These are phyloP conservation scores for Cataglyphis altisquamis DNA, from an alignment of 2,888 invertebrate species.

Conservation along the genomic window DNA sequence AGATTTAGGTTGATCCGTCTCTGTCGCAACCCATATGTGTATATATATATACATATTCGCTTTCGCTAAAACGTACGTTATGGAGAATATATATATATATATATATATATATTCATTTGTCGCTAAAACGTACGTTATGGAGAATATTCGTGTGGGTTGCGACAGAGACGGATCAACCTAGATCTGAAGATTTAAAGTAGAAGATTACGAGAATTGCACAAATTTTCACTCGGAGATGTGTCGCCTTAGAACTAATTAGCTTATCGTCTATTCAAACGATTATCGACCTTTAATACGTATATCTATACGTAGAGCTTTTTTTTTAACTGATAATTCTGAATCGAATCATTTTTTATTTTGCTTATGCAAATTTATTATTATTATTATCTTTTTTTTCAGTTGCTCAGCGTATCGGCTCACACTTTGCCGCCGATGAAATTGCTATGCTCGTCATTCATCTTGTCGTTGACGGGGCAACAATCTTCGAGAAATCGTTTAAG, in stretches of 20 bases:
- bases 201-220: constrained; percentile 80
- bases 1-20: constrained; percentile 81
- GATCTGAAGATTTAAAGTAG: constrained; percentile 80
- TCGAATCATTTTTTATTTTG: background rate
- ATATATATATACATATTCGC: background rate
- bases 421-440: constrained; percentile 85
- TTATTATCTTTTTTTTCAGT: constrained; percentile 71
- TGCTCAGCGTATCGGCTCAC: constrained; percentile 84
- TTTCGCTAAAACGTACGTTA: constrained; percentile 55
- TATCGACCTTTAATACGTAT: background rate
- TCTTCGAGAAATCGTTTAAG: constrained; percentile 64
- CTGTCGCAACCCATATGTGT: constrained; percentile 68
- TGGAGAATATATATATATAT: constrained; percentile 64
- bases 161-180: constrained; percentile 79
- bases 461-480: constrained; percentile 78
- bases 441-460: constrained; percentile 84
- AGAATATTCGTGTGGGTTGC: constrained; percentile 70
- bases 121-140: constrained; percentile 51
- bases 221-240: constrained; percentile 75
- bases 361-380: background rate
- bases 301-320: background rate
- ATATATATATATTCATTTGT: background rate
- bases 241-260: constrained; percentile 69
- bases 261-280: constrained; percentile 57
- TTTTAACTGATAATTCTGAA: background rate